These are phyloP conservation scores for Rhynchophorus ferrugineus DNA, from an alignment of 1,140 invertebrate genomes.

Conservation along the genomic window DNA sequence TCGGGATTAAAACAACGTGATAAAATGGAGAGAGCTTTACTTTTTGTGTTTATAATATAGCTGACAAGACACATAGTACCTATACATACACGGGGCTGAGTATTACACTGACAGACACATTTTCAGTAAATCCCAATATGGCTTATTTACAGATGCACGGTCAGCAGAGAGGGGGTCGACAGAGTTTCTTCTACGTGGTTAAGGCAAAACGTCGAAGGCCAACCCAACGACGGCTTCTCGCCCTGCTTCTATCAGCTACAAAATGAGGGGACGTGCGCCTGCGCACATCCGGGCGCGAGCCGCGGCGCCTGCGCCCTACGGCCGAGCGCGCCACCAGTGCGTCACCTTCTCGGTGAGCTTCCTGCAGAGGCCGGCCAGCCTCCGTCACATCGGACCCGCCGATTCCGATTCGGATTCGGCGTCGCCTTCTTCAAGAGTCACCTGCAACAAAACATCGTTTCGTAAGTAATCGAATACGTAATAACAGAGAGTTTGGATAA, in stretches of 20 bases:
- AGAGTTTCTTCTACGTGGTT: constrained; percentile 29
- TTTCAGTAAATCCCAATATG: constrained; percentile 28
- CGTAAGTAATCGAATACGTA: constrained; percentile 32
- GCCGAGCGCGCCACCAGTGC: constrained; percentile 66
- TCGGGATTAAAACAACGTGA: constrained; percentile 9
- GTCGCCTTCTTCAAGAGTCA: constrained; percentile 73
- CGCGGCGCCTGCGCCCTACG: constrained; percentile 45
- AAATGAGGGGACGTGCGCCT: constrained; percentile 12
- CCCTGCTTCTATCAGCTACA: constrained; percentile 20
- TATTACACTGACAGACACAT: constrained; percentile 40
- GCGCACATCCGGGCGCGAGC: constrained; percentile 1
- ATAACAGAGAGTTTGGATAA: too few species aligned
- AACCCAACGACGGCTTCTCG: constrained; percentile 14
- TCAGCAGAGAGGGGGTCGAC: constrained; percentile 31
- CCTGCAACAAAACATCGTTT: constrained; percentile 43
- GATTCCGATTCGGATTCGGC: constrained; percentile 53
- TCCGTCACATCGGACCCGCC: constrained; percentile 77
- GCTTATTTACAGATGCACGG: constrained; percentile 40
- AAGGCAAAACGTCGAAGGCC: constrained; percentile 33
- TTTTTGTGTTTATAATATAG: constrained; percentile 39
- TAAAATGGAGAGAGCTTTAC: constrained; percentile 43
- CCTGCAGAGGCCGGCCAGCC: constrained; percentile 74
- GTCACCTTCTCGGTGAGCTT: constrained; percentile 79
- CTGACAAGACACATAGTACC: constrained; percentile 43
- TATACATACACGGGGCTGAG: constrained; percentile 42